These are phyloP conservation scores for Tanaodytes sp. DNA, from an alignment of 2,888 invertebrate genomes.

Conservation along the genomic window DNA sequence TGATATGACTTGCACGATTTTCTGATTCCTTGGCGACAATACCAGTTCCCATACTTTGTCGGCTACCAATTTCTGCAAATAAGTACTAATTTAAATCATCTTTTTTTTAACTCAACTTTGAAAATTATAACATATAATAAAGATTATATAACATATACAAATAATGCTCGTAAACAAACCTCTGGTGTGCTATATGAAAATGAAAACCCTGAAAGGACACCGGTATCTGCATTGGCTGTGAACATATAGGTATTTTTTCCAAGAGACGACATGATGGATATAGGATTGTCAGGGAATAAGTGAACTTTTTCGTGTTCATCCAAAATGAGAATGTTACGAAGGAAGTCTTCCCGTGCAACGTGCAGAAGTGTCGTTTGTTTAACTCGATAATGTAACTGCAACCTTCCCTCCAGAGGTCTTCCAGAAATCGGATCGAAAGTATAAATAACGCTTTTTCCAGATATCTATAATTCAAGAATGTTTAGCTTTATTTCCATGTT, in stretches of 20 bases:
- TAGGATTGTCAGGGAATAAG: constrained; percentile 78
- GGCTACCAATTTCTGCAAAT: constrained; percentile 76
- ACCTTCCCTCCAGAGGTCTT: constrained; percentile 75
- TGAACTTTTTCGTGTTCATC: constrained; percentile 79
- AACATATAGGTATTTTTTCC: constrained; percentile 79
- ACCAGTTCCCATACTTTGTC: constrained; percentile 81
- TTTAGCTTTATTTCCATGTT: background rate
- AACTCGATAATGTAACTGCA: constrained; percentile 79
- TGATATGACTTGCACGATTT: constrained; percentile 78
- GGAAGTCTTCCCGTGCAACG: constrained; percentile 80
- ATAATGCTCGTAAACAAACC: constrained; percentile 65
- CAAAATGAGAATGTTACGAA: constrained; percentile 86
- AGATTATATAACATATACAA: too few relatives aligned
- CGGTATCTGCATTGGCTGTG: constrained; percentile 77
- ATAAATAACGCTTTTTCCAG: constrained; percentile 81
- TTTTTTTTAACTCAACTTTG: background rate
- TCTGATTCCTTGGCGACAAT: constrained; percentile 77
- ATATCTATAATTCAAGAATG: constrained; percentile 71
- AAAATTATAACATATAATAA: too few relatives aligned
- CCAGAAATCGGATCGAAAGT: constrained; percentile 95
- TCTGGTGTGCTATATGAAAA: constrained; percentile 72
- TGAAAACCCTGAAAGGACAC: constrained; percentile 78
- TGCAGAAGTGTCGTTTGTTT: constrained; percentile 84
- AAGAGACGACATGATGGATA: constrained; percentile 74
- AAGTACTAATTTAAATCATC: background rate